Percentiles rank a stretch among this genome's conserved stretches.
Evolutionary conservation across 2,113 vertebrate species (phyloP).

Genomic region (Epinephelus moara): DNA sequence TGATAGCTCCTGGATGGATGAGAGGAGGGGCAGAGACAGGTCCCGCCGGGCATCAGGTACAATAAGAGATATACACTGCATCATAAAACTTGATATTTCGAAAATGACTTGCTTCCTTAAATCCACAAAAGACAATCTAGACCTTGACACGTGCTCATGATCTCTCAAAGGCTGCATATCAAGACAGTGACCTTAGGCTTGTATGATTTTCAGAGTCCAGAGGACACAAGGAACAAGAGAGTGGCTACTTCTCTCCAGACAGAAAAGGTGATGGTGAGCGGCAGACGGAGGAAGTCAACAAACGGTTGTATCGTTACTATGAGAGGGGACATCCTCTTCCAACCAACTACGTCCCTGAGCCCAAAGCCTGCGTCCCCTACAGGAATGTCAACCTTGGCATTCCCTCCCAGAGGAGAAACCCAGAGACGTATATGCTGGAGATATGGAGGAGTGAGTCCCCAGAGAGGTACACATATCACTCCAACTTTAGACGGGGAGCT

Average conservation of each 20-base stretch:
- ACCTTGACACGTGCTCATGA: background rate
- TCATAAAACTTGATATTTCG: background rate
- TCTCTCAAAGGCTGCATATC: background rate
- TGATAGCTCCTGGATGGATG: conserved; percentile 76
- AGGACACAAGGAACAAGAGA: conserved; percentile 72
- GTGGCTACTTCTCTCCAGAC: conserved; percentile 80
- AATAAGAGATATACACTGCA: background rate
- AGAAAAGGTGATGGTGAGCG: conserved; percentile 62
- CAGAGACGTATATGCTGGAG: conserved; percentile 70
- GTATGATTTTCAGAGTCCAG: conserved; percentile 72
- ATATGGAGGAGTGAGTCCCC: conserved; percentile 84
- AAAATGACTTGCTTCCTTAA: background rate
- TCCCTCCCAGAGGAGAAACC: conserved; percentile 82
- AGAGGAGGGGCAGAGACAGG: conserved; percentile 74
- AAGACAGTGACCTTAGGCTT: conserved; percentile 3
- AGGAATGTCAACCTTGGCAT: conserved; percentile 83
- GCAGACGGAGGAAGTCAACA: conserved; percentile 64
- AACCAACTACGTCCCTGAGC: conserved; percentile 79
- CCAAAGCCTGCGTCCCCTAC: conserved; percentile 85
- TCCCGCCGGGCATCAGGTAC: conserved; percentile 78
- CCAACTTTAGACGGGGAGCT: conserved; percentile 82
- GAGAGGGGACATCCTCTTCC: conserved; percentile 84
- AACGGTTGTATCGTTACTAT: conserved; percentile 64
- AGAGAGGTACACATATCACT: conserved; percentile 84
- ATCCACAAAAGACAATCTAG: background rate